These are phyloP conservation scores for Hirtodrosophila cameraria DNA, from an alignment of 2,888 invertebrate genomes.

Conservation along the genomic window DNA sequence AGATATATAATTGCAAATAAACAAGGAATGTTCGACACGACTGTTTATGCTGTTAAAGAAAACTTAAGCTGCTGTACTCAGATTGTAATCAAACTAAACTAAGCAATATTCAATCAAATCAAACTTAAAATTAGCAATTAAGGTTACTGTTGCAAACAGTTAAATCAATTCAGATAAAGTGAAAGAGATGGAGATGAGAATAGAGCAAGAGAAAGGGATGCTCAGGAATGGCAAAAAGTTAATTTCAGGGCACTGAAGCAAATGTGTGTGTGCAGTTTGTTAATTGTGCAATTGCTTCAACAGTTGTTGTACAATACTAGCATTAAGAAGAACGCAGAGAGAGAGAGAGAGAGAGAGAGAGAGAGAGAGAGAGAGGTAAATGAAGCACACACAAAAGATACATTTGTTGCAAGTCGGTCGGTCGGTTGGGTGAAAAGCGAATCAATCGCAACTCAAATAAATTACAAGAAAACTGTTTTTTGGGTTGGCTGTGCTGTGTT, in stretches of 20 bases:
- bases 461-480: conserved; percentile 66
- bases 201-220: background rate
- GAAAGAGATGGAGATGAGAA: background rate
- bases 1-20: background rate
- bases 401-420: conserved; percentile 30
- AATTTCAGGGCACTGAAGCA: conserved; percentile 36
- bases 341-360: background rate
- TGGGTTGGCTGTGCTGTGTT: too few relatives aligned
- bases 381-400: conserved; percentile 14
- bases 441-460: conserved; percentile 66
- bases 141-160: conserved; percentile 40
- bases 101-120: too few relatives aligned
- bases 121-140: too few relatives aligned
- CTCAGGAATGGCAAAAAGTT: background rate
- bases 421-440: conserved; percentile 33
- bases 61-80: too few relatives aligned
- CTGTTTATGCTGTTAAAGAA: too few relatives aligned
- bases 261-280: conserved; percentile 31
- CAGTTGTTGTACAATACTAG: too few relatives aligned
- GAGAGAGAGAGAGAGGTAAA: background rate
- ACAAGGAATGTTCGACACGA: conserved; percentile 1
- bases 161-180: background rate
- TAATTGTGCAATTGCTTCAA: conserved; percentile 48
- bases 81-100: too few relatives aligned
- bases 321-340: conserved; percentile 51